These are phyloP conservation scores for Steinernema hermaphroditum DNA, from an alignment of 2,888 invertebrate species.

Conservation along the genomic window DNA sequence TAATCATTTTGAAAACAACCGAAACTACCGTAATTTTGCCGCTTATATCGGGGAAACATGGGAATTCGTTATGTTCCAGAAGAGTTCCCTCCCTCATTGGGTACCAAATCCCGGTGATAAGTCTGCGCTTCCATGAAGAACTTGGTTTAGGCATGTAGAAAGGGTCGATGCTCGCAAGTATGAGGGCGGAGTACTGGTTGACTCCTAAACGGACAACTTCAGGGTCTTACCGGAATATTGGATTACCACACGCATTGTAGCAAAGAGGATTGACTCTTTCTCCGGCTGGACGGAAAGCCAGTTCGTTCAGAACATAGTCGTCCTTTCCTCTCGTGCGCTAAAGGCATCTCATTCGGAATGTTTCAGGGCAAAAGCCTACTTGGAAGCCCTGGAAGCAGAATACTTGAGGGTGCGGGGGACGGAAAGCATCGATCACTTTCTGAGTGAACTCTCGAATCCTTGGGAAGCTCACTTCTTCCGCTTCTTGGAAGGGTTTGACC, in stretches of 20 bases:
- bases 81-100: neutral
- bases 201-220: constrained; percentile 20
- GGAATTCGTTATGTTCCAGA: neutral
- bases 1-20: neutral
- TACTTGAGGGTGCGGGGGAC: neutral
- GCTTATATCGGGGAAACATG: neutral
- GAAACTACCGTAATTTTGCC: neutral
- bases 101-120: constrained; percentile 9
- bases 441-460: neutral
- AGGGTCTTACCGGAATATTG: neutral
- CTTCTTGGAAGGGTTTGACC: neutral
- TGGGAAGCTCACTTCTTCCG: neutral
- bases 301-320: constrained; percentile 5
- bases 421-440: neutral
- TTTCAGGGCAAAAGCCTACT: neutral
- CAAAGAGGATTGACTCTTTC: constrained; percentile 1
- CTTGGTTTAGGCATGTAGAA: neutral
- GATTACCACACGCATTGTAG: neutral
- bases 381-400: constrained; percentile 22
- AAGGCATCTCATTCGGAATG: neutral
- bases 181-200: constrained; percentile 7
- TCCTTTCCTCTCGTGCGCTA: neutral
- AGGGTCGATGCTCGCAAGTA: neutral
- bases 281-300: neutral
- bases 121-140: neutral